A percentile compares a stretch with the other conserved stretches of the same genome.
phyloP scores from a whole-genome alignment of 2,888 invertebrate genomes.

The Autographa gamma region DNA sequence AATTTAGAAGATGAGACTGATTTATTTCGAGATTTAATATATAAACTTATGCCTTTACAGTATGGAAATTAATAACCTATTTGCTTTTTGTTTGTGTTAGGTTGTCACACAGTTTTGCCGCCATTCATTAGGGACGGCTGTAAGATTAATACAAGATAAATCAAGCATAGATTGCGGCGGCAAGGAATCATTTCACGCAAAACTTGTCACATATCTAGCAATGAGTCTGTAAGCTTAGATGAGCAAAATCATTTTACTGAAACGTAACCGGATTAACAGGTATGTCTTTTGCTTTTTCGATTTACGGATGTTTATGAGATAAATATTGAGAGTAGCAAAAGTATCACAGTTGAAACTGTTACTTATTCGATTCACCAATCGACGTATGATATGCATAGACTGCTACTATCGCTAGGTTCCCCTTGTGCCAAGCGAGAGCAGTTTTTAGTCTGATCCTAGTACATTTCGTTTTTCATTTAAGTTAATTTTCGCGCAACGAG shows the following conservation, averaged over 20 bases:
- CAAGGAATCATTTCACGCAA: background rate
- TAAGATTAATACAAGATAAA: conserved; percentile 2
- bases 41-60: no score
- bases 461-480: no score
- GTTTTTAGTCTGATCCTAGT: no score
- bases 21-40: no score
- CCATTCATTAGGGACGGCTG: background rate
- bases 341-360: no score
- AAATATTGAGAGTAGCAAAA: no score
- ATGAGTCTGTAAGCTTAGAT: background rate
- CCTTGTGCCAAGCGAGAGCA: no score
- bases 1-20: no score
- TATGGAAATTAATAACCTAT: background rate
- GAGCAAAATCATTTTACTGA: background rate
- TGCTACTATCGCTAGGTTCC: no score
- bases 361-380: no score
- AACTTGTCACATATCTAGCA: background rate
- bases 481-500: no score
- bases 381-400: no score
- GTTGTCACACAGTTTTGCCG: background rate
- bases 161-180: background rate
- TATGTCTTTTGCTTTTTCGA: background rate
- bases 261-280: background rate
- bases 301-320: background rate
- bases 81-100: background rate